Base-by-base conservation (phyloP, 2,113 vertebrate genomes). In the Neodontobutis hainanensis region DNA sequence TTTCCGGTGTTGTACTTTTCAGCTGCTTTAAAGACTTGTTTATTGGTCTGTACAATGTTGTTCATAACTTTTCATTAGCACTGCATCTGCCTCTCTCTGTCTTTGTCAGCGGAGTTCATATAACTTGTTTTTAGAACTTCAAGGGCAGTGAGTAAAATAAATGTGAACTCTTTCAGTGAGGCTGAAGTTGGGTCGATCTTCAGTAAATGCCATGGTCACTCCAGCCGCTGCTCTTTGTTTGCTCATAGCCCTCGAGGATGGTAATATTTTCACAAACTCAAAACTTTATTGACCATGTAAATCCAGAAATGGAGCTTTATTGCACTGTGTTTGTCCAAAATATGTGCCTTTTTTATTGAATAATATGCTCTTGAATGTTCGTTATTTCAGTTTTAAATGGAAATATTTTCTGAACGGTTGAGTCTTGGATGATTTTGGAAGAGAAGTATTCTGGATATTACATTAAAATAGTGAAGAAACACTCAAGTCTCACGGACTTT, bases 1-100 rank as follows among this genome's bases (percentile, higher is more conserved):
- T 2, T 27, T 27, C 19, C 3, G 3, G 19, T 27, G 19, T 27
- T 27, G 3, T 27, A 27, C 19, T 27, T 27, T 27, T 27, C 19
- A 27, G 19, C 19, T 27, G 19, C 19, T 27, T 27, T 27, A 27
- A 34, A 11, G 50, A 11, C 0, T 19, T 53, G 51, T 35, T 53
- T 36, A n/a, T 11, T 32, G 36, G 32, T 55, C 34, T 1, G 32
- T 32, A 11, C 51, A 12, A 32, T 53, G 19, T 35, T 14, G 32
- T 55, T 55, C 12, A 27, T 55, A 55, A 55, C 52, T 55, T 55
- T 55, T 55, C 52, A 55, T 55, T 55, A 55, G 36, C 52, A 55
- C 34, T 3, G 4, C 10, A 40, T 11, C 34, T n/a, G 35, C 34
- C 51, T 53, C 48, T 8, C 5, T 49, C 47, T 19, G 5, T 14